Evolutionary conservation across 2,113 vertebrate species (phyloP).

Genomic region (Carassius auratus): DNA sequence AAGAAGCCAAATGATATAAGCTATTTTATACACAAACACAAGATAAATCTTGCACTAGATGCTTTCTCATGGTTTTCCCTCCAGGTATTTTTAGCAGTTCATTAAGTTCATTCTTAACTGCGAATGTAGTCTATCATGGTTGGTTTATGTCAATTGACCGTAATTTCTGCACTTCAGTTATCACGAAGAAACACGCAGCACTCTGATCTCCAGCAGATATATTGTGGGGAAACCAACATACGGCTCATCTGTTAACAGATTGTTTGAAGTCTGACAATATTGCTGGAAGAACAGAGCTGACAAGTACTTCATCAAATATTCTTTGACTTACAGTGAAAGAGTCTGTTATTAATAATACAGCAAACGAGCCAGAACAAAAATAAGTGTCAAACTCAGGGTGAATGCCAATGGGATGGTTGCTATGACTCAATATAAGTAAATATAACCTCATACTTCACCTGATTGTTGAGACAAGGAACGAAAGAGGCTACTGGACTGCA

Average conservation of each 20-base stretch:
- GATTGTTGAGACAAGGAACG: neutral
- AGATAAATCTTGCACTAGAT: neutral
- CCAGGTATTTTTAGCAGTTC: slow-evolving; percentile 9
- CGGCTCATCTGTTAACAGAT: neutral
- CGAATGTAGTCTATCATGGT: neutral
- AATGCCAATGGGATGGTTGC: neutral
- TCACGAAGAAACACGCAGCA: neutral
- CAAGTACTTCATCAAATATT: neutral
- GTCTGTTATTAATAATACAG: slow-evolving; percentile 18
- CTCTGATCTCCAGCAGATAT: neutral
- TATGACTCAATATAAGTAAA: slow-evolving; percentile 9
- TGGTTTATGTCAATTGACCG: neutral
- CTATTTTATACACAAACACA: neutral
- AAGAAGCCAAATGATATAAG: neutral
- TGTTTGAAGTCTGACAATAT: slow-evolving; percentile 13
- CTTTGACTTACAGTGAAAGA: neutral
- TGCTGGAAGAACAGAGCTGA: neutral
- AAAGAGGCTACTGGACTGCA: neutral
- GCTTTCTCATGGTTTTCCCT: neutral
- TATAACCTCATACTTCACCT: neutral
- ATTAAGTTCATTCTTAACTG: neutral
- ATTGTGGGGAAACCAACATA: neutral
- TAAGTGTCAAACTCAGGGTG: neutral
- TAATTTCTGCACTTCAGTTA: neutral
- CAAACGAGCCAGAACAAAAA: slow-evolving; percentile 19